Evolutionary conservation across 2,797 vertebrate species (phyloP), one percentile per base, ranked within the genome.

Genomic region (Hybognathus amarus): DNA sequence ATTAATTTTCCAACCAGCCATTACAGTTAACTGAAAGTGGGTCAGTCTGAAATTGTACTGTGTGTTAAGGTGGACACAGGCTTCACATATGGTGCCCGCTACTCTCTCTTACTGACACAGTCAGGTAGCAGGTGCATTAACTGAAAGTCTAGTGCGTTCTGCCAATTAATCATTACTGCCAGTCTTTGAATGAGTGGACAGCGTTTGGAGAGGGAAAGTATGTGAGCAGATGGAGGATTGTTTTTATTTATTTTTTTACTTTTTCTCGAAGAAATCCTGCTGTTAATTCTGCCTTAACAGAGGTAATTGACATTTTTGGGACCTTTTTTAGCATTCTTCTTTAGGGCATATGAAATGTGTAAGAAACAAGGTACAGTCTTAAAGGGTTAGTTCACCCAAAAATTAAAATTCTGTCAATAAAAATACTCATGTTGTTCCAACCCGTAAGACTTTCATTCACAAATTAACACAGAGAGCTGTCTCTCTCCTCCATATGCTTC

Each of bases 101-200:
- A 71, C 73, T 84, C 76, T 79, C 27, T 74, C 52, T 64, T 30
- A 74, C 69, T 33, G 50, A 73, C 38, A 84, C 83, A 61, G 90
- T 89, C 92, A 79, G 82, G 86, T 85, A 90, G 89, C 92, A 92
- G 92, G 91, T 94, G 91, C 91, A 82, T 52, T 63, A 56, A 13
- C 87, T 83, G 84, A 84, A 84, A 70, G 64, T 71, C 78, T 86
- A 89, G 79, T 8, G 74, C 27, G 4, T 50, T 83, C 69, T 92
- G 91, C 91, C 92, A 90, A 90, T 93, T 90, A 76, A 79, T 91
- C 89, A 88, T 90, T 80, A 56, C 89, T 87, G 85, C 81, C 87
- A 86, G 85, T 85, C 88, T 88, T 79, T 79, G 61, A 85, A 84
- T 83, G 85, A 86, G 90, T 64, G 82, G 90, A 88, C 81, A 77